These are phyloP conservation scores for Drosophila rellima DNA, from an alignment of 2,888 invertebrate species.

Conservation along the genomic window DNA sequence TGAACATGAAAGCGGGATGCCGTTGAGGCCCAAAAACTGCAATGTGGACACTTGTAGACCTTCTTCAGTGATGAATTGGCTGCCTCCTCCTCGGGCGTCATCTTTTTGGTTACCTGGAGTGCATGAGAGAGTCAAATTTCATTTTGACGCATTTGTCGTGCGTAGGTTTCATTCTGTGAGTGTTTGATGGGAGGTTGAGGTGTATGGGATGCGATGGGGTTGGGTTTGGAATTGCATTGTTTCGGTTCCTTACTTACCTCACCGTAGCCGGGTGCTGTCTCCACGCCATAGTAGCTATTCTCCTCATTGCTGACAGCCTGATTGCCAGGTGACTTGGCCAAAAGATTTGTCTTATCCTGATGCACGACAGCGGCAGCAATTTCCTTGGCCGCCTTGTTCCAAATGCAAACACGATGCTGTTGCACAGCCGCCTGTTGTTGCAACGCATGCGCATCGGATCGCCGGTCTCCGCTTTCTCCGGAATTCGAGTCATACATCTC, in stretches of 20 bases:
- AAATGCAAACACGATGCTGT: constrained; percentile 92
- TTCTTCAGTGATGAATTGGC: constrained; percentile 90
- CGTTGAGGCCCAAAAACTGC: constrained; percentile 96
- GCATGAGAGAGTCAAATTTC: constrained; percentile 86
- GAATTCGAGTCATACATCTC: constrained; percentile 85
- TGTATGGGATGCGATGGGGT: background rate
- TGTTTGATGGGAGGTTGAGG: background rate
- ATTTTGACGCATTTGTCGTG: constrained; percentile 79
- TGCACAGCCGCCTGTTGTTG: constrained; percentile 86
- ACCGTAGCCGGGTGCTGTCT: constrained; percentile 87
- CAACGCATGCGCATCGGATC: constrained; percentile 60
- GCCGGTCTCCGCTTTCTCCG: constrained; percentile 82
- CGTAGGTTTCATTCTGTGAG: constrained; percentile 29
- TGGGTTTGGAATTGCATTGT: background rate
- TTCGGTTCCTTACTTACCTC: constrained; percentile 79
- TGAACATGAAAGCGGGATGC: constrained; percentile 97
- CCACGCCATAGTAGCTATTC: constrained; percentile 86
- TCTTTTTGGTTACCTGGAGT: constrained; percentile 87
- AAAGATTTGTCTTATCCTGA: constrained; percentile 45
- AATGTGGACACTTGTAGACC: constrained; percentile 97
- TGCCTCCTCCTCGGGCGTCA: constrained; percentile 89
- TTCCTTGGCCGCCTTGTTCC: constrained; percentile 89
- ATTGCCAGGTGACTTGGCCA: constrained; percentile 60
- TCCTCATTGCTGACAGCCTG: constrained; percentile 82
- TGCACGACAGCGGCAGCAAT: constrained; percentile 61